Percentiles rank a stretch among this genome's conserved stretches.
Evolutionary conservation across 2,888 invertebrate species (phyloP).

Genomic region (Isotomurus palustris): DNA sequence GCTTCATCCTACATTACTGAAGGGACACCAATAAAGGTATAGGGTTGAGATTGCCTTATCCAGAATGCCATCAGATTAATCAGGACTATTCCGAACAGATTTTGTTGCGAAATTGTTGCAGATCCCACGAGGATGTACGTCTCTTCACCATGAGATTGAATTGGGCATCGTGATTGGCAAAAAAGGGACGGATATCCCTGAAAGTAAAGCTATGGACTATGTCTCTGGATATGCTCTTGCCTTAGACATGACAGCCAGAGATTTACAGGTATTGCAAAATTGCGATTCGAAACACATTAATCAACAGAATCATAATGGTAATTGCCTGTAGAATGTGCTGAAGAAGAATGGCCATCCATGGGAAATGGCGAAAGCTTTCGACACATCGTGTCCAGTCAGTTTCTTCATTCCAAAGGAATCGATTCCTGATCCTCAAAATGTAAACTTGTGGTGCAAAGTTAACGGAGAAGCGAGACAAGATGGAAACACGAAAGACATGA

Average conservation of each 20-base stretch:
- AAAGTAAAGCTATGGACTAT: slow-evolving; percentile 57
- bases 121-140: slow-evolving; percentile 62
- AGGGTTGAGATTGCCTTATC: neutral
- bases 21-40: slow-evolving; percentile 60
- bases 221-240: slow-evolving; percentile 68
- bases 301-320: neutral
- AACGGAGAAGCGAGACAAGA: slow-evolving; percentile 60
- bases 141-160: slow-evolving; percentile 70
- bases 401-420: slow-evolving; percentile 57
- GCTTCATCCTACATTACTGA: slow-evolving; percentile 62
- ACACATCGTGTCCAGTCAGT: slow-evolving; percentile 67
- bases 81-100: neutral
- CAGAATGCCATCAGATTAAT: no score
- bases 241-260: slow-evolving; percentile 66
- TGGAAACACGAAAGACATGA: slow-evolving; percentile 63
- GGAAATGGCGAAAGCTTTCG: slow-evolving; percentile 72
- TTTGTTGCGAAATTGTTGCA: slow-evolving; percentile 47
- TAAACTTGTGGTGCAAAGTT: slow-evolving; percentile 59
- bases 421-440: slow-evolving; percentile 58
- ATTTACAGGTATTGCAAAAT: slow-evolving; percentile 49
- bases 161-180: slow-evolving; percentile 67
- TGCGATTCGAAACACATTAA: neutral
- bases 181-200: slow-evolving; percentile 57
- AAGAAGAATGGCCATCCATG: slow-evolving; percentile 65
- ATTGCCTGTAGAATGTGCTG: slow-evolving; percentile 33